Conservation (phyloP, 2,888 invertebrate genomes). For the Tuta absoluta region DNA sequence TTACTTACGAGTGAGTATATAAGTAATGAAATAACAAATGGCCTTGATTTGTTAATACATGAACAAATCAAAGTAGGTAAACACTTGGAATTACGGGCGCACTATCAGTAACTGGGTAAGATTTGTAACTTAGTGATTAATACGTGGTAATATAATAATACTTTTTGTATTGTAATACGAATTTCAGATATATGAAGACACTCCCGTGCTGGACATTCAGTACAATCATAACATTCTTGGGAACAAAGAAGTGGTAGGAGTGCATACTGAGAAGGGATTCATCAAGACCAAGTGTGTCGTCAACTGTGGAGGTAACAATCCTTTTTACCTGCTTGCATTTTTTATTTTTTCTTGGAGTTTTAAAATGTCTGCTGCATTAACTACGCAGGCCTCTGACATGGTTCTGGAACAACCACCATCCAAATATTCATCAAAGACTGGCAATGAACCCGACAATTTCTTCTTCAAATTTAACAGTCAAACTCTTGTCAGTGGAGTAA, state of each 20-base stretch:
- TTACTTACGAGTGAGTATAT: too few species aligned
- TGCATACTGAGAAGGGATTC: constrained; percentile 87
- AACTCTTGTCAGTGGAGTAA: too few species aligned
- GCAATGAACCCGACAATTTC: too few species aligned
- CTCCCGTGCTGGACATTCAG: constrained; percentile 86
- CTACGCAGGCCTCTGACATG: too few species aligned
- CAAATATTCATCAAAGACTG: too few species aligned
- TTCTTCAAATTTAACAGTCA: too few species aligned
- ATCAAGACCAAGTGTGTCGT: constrained; percentile 90
- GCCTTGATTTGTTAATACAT: background rate
- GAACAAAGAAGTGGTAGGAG: constrained; percentile 86
- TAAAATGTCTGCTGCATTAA: background rate
- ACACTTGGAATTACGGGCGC: background rate
- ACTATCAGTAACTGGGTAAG: too few species aligned
- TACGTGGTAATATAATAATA: too few species aligned
- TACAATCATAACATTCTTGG: constrained; percentile 84
- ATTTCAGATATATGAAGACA: constrained; percentile 86
- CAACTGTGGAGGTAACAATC: constrained; percentile 85
- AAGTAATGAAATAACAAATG: too few species aligned
- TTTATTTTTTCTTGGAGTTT: background rate
- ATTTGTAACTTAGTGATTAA: too few species aligned
- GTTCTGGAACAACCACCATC: too few species aligned
- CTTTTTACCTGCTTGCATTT: background rate
- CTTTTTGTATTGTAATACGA: too few species aligned
- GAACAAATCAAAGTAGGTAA: background rate